Evolutionary conservation across 2,113 vertebrate species (phyloP).

Genomic region (Rousettus leschenaultii): DNA sequence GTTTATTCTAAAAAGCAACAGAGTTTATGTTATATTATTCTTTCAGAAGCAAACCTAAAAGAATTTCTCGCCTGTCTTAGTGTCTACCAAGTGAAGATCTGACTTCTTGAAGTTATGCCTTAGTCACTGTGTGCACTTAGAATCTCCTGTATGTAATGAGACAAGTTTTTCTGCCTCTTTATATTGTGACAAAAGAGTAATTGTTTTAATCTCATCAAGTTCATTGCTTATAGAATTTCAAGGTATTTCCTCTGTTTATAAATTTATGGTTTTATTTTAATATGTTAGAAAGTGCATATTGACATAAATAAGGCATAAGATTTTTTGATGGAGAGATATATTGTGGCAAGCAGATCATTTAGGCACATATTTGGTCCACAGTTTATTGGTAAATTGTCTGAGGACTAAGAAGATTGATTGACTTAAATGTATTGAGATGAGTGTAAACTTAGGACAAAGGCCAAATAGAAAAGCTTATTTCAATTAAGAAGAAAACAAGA

Average conservation of each 20-base stretch:
- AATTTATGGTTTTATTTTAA: neutral
- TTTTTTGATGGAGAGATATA: neutral
- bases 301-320: neutral
- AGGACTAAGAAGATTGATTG: neutral
- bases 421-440: neutral
- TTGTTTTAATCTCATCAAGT: neutral
- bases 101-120: neutral
- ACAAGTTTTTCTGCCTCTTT: neutral
- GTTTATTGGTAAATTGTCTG: neutral
- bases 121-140: too few relatives aligned
- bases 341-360: neutral
- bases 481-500: conserved; percentile 19
- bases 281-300: neutral
- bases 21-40: neutral
- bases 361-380: neutral
- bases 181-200: neutral
- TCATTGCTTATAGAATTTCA: neutral
- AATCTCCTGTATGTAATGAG: neutral
- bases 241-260: neutral
- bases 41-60: neutral
- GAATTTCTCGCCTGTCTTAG: neutral
- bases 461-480: neutral
- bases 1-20: neutral
- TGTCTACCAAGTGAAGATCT: neutral
- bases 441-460: neutral